Conservation (phyloP, 2,113 vertebrate genomes). For the Ageneiosus marmoratus region DNA sequence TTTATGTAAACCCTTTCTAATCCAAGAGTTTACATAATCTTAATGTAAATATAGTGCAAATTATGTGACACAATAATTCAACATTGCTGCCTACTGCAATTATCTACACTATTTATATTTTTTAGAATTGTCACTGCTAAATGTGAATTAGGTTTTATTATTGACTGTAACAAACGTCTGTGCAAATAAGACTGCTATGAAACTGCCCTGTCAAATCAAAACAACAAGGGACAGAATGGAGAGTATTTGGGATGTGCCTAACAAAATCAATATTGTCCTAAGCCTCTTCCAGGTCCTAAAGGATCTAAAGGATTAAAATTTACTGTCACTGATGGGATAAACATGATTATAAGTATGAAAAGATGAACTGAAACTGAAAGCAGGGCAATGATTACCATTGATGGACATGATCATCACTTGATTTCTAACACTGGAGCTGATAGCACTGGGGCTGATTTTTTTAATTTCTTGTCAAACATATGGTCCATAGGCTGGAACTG, state of each 20-base stretch:
- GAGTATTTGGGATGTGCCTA: background rate
- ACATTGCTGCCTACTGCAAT: background rate
- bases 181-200: background rate
- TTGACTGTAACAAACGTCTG: background rate
- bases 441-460: background rate
- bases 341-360: background rate
- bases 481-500: background rate
- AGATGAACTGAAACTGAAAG: background rate
- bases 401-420: background rate
- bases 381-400: background rate
- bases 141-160: background rate
- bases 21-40: background rate
- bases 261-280: slow-evolving; percentile 7
- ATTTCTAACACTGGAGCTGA: background rate
- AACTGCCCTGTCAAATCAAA: background rate
- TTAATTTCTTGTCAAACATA: background rate
- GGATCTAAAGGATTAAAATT: background rate
- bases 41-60: background rate
- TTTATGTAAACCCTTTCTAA: background rate
- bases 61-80: background rate
- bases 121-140: background rate
- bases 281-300: background rate
- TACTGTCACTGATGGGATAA: background rate
- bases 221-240: background rate
- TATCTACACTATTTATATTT: background rate